A percentile compares a stretch with the other conserved stretches of the same genome.
Conservation (phyloP, 2,113 vertebrate species). For the Dicrurus megarhynchus region DNA sequence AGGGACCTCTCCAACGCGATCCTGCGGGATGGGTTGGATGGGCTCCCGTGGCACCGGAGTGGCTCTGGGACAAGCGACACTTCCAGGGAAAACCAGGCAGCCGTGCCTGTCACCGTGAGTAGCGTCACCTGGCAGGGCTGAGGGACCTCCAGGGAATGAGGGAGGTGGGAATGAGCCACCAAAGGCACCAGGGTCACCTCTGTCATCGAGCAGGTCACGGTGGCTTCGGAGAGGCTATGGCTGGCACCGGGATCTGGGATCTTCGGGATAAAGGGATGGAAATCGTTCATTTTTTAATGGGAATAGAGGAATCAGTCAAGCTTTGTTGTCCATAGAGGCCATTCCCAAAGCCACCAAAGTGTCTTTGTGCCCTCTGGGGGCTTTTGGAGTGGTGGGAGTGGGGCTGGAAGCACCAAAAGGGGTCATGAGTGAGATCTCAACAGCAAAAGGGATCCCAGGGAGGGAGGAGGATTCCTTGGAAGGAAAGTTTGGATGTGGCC, state of each 20-base stretch:
- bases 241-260: not conserved
- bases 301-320: not conserved
- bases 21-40: conserved; percentile 76
- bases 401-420: not conserved
- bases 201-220: not conserved
- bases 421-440: not conserved
- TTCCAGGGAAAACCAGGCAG: conserved; percentile 58
- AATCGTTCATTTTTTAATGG: not conserved
- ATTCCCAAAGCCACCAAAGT: not conserved
- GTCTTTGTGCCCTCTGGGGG: not conserved
- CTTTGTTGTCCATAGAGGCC: not conserved
- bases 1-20: conserved; percentile 80
- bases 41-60: conserved; percentile 66
- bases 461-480: not conserved
- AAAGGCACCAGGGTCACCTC: not conserved
- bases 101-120: conserved; percentile 68
- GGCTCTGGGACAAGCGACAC: conserved; percentile 44
- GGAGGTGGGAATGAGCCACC: not conserved
- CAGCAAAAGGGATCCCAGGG: not conserved
- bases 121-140: not conserved
- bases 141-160: not conserved
- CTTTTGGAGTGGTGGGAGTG: not conserved
- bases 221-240: not conserved
- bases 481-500: not conserved
- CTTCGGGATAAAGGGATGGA: not conserved